A percentile compares a stretch with the other conserved stretches of the same genome.
phyloP scores from a whole-genome alignment of 1,140 invertebrate species.

The Trichonephila clavata region DNA sequence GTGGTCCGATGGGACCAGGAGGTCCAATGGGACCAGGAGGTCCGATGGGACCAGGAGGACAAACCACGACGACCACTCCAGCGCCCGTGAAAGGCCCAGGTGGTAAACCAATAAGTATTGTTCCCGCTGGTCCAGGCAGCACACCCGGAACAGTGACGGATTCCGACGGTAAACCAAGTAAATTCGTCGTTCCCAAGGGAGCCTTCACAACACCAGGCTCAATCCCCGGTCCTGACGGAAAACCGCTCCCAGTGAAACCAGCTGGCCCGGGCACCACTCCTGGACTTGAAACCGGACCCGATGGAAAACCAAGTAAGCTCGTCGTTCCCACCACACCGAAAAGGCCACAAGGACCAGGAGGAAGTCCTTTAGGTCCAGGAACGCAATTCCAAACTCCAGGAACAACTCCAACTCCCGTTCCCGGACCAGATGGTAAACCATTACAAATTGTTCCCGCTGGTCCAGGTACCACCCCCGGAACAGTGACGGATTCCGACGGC shows the following conservation, averaged over 20 bases:
- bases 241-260: neutral
- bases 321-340: conserved; percentile 1
- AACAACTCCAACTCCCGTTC: neutral
- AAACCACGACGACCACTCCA: too few relatives aligned
- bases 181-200: neutral
- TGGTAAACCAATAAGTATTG: too few relatives aligned
- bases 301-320: conserved; percentile 4
- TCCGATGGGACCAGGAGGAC: too few relatives aligned
- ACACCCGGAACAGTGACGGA: neutral
- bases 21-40: too few relatives aligned
- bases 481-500: conserved; percentile 22
- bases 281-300: neutral
- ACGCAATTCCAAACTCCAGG: neutral
- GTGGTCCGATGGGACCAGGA: conserved; percentile 6
- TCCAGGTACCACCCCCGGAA: conserved; percentile 33
- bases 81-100: too few relatives aligned
- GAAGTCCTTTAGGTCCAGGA: neutral
- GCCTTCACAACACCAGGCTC: conserved; percentile 34
- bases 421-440: conserved; percentile 1
- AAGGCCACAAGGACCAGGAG: neutral
- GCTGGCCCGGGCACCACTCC: conserved; percentile 36
- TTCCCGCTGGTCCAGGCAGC: too few relatives aligned
- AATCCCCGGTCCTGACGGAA: conserved; percentile 34
- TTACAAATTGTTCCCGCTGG: conserved; percentile 6
- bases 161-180: neutral